A percentile compares a stretch with the other conserved stretches of the same genome.
Evolutionary conservation across 2,113 vertebrate genomes (phyloP).

Genomic region (Epinephelus fuscoguttatus): DNA sequence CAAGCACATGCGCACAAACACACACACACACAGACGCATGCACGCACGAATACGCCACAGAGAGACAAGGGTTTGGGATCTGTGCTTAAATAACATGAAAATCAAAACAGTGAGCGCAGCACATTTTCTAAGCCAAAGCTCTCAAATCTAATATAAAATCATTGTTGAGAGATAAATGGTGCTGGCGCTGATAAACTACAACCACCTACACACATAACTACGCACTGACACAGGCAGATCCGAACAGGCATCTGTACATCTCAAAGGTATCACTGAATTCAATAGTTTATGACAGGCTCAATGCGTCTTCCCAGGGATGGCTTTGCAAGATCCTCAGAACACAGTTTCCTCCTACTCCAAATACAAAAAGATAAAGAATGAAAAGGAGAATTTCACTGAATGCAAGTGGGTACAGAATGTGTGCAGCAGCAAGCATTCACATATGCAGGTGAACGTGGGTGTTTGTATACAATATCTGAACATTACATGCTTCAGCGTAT

Average conservation of each 20-base stretch:
- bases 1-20: slow-evolving; percentile 67
- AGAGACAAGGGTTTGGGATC: slow-evolving; percentile 4
- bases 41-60: slow-evolving; percentile 13
- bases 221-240: slow-evolving; percentile 36
- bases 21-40: slow-evolving; percentile 3
- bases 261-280: slow-evolving; percentile 46
- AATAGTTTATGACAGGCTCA: slow-evolving; percentile 53
- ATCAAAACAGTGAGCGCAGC: not conserved
- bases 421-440: slow-evolving; percentile 13
- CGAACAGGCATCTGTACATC: slow-evolving; percentile 50
- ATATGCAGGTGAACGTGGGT: slow-evolving; percentile 44
- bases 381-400: slow-evolving; percentile 23
- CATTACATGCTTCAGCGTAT: slow-evolving; percentile 5
- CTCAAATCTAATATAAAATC: slow-evolving; percentile 28
- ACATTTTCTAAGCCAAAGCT: not conserved
- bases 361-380: slow-evolving; percentile 8
- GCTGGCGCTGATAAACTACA: slow-evolving; percentile 43
- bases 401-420: slow-evolving; percentile 16
- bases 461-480: slow-evolving; percentile 36
- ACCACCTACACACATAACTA: slow-evolving; percentile 37
- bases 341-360: slow-evolving; percentile 27
- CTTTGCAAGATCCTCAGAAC: slow-evolving; percentile 30
- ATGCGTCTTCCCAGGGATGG: slow-evolving; percentile 26
- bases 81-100: slow-evolving; percentile 3
- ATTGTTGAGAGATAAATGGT: slow-evolving; percentile 32